Conservation (phyloP, 1,140 invertebrate genomes). For the Lordiphosa collinella region DNA sequence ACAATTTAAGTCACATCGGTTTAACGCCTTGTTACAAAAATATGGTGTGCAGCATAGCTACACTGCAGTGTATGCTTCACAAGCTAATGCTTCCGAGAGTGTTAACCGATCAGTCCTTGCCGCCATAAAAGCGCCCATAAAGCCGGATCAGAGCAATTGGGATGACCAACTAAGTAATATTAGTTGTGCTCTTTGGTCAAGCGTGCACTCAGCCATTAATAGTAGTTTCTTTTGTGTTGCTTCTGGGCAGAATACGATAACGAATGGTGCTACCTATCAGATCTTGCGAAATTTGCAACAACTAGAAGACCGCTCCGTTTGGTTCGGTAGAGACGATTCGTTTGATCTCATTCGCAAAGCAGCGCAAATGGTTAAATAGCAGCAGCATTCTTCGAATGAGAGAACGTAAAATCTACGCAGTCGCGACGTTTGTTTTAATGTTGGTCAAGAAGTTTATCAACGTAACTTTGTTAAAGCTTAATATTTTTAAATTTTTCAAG, state of each 20-base stretch:
- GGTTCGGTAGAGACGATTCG: neutral
- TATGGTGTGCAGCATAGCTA: slow-evolving; percentile 6
- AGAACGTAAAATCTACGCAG: neutral
- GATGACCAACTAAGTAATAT: slow-evolving; percentile 4
- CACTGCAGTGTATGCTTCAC: slow-evolving; percentile 8
- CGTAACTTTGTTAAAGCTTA: neutral
- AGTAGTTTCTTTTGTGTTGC: too few relatives aligned
- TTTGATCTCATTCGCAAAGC: too few relatives aligned
- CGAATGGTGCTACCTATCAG: neutral
- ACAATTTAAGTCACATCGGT: neutral
- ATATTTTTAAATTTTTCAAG: too few relatives aligned
- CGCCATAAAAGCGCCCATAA: neutral
- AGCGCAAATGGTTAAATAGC: neutral
- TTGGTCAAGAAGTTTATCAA: too few relatives aligned
- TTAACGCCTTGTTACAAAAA: neutral
- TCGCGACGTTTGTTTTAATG: neutral
- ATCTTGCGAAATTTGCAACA: neutral
- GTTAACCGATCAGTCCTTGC: neutral
- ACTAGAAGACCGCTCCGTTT: neutral
- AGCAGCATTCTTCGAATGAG: neutral
- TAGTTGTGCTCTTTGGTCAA: neutral
- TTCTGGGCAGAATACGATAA: neutral
- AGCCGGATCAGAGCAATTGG: slow-evolving; percentile 1
- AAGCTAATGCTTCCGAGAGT: slow-evolving; percentile 1
- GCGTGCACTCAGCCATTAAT: neutral